A percentile compares a stretch with the other conserved stretches of the same genome.
Conservation (phyloP, 2,113 vertebrate genomes). For the Cyanocitta stelleri region DNA sequence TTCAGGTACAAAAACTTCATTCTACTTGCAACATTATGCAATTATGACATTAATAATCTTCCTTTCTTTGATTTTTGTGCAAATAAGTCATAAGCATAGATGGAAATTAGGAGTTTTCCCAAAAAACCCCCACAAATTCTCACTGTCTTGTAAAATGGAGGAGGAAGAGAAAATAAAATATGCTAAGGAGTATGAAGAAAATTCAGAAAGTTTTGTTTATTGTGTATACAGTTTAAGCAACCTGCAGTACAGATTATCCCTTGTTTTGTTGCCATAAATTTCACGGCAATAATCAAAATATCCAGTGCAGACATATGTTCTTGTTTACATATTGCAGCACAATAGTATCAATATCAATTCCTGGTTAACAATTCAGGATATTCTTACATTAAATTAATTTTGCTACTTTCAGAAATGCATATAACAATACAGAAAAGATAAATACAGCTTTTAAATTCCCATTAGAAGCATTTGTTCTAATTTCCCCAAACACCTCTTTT, state of each 20-base stretch:
- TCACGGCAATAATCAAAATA: background rate
- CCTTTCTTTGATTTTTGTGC: background rate
- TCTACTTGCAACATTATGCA: background rate
- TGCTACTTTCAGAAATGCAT: background rate
- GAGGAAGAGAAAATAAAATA: background rate
- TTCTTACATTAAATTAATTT: background rate
- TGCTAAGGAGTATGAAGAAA: background rate
- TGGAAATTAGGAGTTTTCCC: background rate
- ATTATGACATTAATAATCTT: background rate
- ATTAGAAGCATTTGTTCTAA: background rate
- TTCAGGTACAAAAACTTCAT: background rate
- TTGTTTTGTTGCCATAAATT: background rate
- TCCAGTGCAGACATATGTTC: background rate
- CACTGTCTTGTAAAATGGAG: background rate
- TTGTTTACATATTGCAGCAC: background rate
- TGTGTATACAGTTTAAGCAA: background rate
- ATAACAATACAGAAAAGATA: background rate
- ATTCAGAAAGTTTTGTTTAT: background rate
- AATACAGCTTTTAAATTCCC: background rate
- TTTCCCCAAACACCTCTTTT: constrained; percentile 3
- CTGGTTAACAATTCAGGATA: background rate
- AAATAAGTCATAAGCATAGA: background rate
- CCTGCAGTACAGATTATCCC: background rate
- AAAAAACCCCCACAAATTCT: background rate
- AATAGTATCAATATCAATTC: background rate